Evolutionary conservation across 2,888 invertebrate genomes (phyloP).

Genomic region (Hipparchia sbordonii): DNA sequence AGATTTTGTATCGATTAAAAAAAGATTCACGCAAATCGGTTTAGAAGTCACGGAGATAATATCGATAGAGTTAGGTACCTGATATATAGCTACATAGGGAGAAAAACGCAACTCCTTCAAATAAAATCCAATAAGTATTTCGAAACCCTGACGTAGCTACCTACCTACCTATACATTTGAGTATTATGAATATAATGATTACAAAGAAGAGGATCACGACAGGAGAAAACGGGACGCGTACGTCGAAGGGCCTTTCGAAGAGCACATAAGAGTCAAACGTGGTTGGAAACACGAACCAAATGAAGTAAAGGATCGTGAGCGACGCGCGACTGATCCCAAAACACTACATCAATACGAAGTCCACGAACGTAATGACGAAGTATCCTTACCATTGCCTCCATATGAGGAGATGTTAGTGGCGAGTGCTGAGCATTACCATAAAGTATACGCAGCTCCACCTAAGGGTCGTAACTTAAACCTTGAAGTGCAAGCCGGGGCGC

Average conservation of each 20-base stretch:
- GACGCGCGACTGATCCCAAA: constrained; percentile 46
- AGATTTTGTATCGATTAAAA: too few species aligned
- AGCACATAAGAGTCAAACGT: constrained; percentile 63
- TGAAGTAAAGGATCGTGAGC: constrained; percentile 31
- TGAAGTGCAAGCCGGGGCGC: constrained; percentile 43
- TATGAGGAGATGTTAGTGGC: constrained; percentile 76
- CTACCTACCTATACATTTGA: too few species aligned
- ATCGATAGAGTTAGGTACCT: too few species aligned
- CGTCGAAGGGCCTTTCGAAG: constrained; percentile 58
- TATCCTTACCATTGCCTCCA: constrained; percentile 55
- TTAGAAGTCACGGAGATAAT: too few species aligned
- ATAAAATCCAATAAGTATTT: too few species aligned
- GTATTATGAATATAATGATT: constrained; percentile 58
- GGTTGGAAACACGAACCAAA: constrained; percentile 51
- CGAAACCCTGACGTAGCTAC: too few species aligned
- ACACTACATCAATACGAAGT: constrained; percentile 73
- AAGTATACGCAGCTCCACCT: constrained; percentile 57
- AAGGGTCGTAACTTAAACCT: constrained; percentile 51
- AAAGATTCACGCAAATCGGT: too few species aligned
- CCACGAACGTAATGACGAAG: constrained; percentile 65
- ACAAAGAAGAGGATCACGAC: constrained; percentile 46
- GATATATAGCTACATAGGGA: too few species aligned
- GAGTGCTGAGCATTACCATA: constrained; percentile 74
- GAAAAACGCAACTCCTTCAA: too few species aligned
- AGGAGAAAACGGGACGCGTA: constrained; percentile 55